phyloP scores from a whole-genome alignment of 2,797 vertebrate genomes.

The Alfaro cultratus region DNA sequence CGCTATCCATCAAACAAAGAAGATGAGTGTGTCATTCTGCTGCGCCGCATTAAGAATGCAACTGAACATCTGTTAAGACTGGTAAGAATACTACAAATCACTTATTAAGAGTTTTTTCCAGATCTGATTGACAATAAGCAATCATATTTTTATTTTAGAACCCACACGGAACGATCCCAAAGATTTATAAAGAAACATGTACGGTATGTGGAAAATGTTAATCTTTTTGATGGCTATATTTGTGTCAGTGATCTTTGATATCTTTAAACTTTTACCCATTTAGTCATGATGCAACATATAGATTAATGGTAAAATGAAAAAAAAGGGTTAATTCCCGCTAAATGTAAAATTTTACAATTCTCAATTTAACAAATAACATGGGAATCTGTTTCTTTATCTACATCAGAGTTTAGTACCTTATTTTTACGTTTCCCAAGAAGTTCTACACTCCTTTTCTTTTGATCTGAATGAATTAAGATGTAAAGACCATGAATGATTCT shows the following conservation, averaged over 20 bases:
- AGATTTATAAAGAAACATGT: rapidly evolving
- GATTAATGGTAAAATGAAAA: not conserved
- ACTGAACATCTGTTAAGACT: rapidly evolving
- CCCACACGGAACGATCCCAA: rapidly evolving
- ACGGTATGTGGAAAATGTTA: constrained; percentile 39
- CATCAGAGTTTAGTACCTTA: not conserved
- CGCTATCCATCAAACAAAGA: not conserved
- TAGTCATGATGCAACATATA: not conserved
- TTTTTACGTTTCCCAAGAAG: not conserved
- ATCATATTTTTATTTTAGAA: constrained; percentile 6
- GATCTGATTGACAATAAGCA: constrained; percentile 15
- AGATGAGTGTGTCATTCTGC: rapidly evolving
- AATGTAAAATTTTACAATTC: not conserved
- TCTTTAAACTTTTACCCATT: not conserved
- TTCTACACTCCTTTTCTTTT: not conserved
- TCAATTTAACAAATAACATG: not conserved
- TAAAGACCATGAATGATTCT: not conserved
- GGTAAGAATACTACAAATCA: constrained; percentile 44
- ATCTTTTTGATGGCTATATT: not conserved
- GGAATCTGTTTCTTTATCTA: not conserved
- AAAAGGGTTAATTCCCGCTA: not conserved
- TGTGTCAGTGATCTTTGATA: not conserved
- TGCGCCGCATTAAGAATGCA: not conserved
- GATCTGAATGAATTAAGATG: constrained; percentile 3
- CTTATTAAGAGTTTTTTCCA: not conserved